Base-by-base conservation (phyloP, 2,888 invertebrate genomes). In the Pollenia labialis region DNA sequence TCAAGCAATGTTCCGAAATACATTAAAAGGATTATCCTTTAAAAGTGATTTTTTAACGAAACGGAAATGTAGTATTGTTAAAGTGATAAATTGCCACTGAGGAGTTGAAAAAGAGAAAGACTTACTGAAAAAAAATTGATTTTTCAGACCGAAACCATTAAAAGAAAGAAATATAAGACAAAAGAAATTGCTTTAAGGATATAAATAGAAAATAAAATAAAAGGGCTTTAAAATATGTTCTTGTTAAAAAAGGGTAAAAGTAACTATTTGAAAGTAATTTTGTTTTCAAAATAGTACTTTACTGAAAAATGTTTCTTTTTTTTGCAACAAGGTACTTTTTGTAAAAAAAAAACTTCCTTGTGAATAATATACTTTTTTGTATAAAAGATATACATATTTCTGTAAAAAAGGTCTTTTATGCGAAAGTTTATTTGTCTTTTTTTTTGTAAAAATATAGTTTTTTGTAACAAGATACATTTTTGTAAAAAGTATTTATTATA, bases 1-100 rank as follows among this genome's bases (percentile, higher is more conserved):
- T 6, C 40, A n/a, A 23, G 1, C 42, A 4, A 32, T 80, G n/a
- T 32, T 52, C 48, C 71, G 32, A 77, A 81, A 83, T 42, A 81
- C 85, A 85, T 88, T 88, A 87, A 85, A 87, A 88, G 85, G 85
- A 88, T 88, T 81, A 88, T 88, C 81, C 87, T 85, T 76, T 88
- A 87, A 81, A 88, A 84, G 81, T 86, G 76, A 9, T 42, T 32
- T 40, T 40, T 14, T 40, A n/a, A 6, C 74, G 69, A 85, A 88
- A 80, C 84, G 87, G 87, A 88, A 88, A 88, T 88, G 81, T 88
- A 79, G 84, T 82, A 81, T 82, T 77, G 72, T 85, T 88, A 89
- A 89, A 84, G 88, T 90, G 91, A 91, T 91, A 91, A 91, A 91
- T 91, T 91, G 90, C 90, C 90, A 88, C 89, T 90, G 89, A 88